phyloP scores from a whole-genome alignment of 1,140 invertebrate genomes.

The Coelopa frigida region DNA sequence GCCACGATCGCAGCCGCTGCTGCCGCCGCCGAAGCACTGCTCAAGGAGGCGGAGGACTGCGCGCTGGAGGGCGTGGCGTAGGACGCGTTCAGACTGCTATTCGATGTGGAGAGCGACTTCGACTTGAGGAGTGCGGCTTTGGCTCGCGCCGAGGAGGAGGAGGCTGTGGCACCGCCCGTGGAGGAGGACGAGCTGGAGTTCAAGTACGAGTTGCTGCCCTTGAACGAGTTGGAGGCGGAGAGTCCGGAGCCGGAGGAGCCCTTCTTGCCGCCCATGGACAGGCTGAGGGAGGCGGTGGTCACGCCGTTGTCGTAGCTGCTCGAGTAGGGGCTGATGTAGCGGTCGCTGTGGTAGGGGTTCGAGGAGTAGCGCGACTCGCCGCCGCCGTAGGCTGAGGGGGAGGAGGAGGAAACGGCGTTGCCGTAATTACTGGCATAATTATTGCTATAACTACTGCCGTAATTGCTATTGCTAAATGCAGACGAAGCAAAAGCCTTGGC shows the following conservation, averaged over 20 bases:
- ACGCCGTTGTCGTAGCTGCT: conserved; percentile 44
- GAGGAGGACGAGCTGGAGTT: conserved; percentile 1
- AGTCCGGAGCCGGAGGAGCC: conserved; percentile 20
- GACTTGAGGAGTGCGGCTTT: conserved; percentile 23
- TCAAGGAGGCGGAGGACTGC: conserved; percentile 8
- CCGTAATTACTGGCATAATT: no score
- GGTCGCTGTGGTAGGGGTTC: conserved; percentile 25
- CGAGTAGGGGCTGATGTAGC: conserved; percentile 41
- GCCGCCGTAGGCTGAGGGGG: conserved; percentile 21
- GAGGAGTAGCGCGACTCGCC: conserved; percentile 25
- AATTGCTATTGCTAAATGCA: not conserved
- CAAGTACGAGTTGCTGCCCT: conserved; percentile 17
- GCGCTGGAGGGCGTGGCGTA: conserved; percentile 6
- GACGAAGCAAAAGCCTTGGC: not conserved
- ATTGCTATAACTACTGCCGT: not conserved
- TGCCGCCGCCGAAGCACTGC: conserved; percentile 27
- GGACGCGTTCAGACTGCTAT: conserved; percentile 28
- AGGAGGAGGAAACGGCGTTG: conserved; percentile 29
- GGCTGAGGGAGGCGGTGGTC: conserved; percentile 39
- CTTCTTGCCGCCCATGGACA: conserved; percentile 11
- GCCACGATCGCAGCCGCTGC: conserved; percentile 29
- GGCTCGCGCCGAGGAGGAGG: conserved; percentile 11
- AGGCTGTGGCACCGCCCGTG: no score
- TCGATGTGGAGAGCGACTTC: conserved; percentile 34
- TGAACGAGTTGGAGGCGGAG: conserved; percentile 31